Percentiles rank a stretch among this genome's conserved stretches.
Conservation (phyloP, 2,797 vertebrate genomes). For the Typhlichthys eigenmanni region DNA sequence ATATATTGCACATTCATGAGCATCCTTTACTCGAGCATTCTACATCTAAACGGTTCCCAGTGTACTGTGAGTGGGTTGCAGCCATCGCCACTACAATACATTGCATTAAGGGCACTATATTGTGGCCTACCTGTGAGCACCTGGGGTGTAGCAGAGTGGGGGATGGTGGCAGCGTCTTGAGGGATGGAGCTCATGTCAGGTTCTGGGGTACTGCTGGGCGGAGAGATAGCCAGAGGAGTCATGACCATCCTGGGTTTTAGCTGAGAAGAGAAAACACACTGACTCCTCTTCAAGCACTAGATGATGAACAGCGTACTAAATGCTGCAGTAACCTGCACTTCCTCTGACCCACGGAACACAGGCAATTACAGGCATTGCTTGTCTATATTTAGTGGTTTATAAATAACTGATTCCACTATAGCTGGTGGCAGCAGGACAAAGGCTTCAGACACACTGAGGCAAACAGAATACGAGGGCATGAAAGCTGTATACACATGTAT, state of each 20-base stretch:
- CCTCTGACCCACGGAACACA: background rate
- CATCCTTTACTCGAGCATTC: too few relatives aligned
- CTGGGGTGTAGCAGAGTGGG: slow-evolving; percentile 84
- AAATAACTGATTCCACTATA: background rate
- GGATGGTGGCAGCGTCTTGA: slow-evolving; percentile 89
- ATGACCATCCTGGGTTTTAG: slow-evolving; percentile 89
- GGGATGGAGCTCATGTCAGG: slow-evolving; percentile 90
- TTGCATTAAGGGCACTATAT: background rate
- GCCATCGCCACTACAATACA: background rate
- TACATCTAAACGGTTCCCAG: background rate
- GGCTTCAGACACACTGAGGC: slow-evolving; percentile 24
- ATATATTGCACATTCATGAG: background rate
- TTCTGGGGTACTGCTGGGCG: slow-evolving; percentile 87
- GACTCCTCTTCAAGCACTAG: background rate
- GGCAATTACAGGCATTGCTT: slow-evolving; percentile 1
- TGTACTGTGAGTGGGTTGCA: background rate
- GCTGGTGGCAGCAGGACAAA: slow-evolving; percentile 26
- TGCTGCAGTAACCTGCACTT: background rate
- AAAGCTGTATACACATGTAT: slow-evolving; percentile 64
- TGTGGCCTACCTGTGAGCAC: slow-evolving; percentile 85
- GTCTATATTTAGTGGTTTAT: background rate
- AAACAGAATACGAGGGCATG: slow-evolving; percentile 45
- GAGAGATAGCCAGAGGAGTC: slow-evolving; percentile 88
- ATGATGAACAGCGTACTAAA: background rate
- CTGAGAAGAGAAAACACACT: slow-evolving; percentile 63